phyloP scores from a whole-genome alignment of 2,888 invertebrate species.

The Synanthedon formicaeformis region DNA sequence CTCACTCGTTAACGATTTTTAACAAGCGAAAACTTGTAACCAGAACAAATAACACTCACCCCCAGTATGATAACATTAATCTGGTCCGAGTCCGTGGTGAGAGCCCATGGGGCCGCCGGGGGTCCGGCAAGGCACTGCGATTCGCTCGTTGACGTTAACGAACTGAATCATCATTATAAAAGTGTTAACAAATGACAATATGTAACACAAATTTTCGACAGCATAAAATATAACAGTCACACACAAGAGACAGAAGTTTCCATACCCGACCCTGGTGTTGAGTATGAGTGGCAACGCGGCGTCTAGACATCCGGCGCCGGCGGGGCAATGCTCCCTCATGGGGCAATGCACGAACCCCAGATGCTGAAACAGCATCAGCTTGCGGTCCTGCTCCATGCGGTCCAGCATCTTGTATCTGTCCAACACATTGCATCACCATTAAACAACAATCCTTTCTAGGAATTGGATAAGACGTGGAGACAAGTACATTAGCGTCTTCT shows the following conservation, averaged over 20 bases:
- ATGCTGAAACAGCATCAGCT: constrained; percentile 94
- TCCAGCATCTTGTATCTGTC: constrained; percentile 91
- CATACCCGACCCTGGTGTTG: constrained; percentile 59
- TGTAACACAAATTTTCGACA: too few species aligned
- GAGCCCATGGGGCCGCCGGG: constrained; percentile 61
- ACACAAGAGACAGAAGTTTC: constrained; percentile 2
- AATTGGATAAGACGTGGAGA: neutral
- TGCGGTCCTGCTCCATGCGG: constrained; percentile 93
- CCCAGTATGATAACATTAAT: constrained; percentile 92
- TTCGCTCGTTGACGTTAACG: constrained; percentile 51
- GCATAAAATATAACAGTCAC: too few species aligned
- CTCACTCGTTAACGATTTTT: too few species aligned
- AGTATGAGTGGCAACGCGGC: constrained; percentile 50
- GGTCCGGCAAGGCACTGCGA: constrained; percentile 55
- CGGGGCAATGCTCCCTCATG: constrained; percentile 93
- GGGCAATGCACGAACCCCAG: constrained; percentile 96
- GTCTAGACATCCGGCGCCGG: constrained; percentile 75
- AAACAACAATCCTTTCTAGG: too few species aligned
- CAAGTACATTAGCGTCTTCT: neutral
- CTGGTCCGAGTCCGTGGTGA: constrained; percentile 61
- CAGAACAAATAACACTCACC: constrained; percentile 31
- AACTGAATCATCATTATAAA: constrained; percentile 19
- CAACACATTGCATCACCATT: too few species aligned
- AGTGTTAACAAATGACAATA: too few species aligned
- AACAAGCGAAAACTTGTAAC: too few species aligned